phyloP scores from a whole-genome alignment of 1,140 invertebrate genomes.

The Chelonus insularis region DNA sequence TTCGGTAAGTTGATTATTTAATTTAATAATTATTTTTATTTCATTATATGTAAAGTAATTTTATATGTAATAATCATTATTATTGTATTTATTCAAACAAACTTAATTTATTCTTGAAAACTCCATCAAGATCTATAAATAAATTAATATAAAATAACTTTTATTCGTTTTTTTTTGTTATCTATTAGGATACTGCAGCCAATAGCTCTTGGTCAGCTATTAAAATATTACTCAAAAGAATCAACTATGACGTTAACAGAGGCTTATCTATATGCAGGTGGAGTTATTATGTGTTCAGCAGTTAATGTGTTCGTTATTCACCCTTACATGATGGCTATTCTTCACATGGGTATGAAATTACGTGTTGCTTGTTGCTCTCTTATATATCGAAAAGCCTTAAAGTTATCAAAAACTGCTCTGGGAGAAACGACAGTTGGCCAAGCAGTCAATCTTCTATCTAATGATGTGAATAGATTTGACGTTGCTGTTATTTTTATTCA shows the following conservation, averaged over 20 bases:
- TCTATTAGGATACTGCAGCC: constrained; percentile 68
- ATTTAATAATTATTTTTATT: too few species aligned
- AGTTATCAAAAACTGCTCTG: constrained; percentile 68
- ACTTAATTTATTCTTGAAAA: background rate
- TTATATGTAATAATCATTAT: too few species aligned
- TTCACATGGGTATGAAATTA: constrained; percentile 75
- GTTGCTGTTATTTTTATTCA: constrained; percentile 67
- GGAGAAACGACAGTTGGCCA: constrained; percentile 80
- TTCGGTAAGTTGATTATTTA: constrained; percentile 62
- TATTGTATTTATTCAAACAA: background rate
- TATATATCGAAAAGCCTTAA: constrained; percentile 78
- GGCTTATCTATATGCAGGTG: constrained; percentile 71
- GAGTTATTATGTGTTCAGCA: constrained; percentile 68
- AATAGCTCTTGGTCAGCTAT: constrained; percentile 68
- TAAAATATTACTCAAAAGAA: constrained; percentile 67
- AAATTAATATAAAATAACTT: too few species aligned
- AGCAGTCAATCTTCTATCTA: constrained; percentile 86
- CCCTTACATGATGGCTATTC: constrained; percentile 75
- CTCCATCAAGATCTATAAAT: too few species aligned
- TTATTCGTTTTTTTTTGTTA: background rate
- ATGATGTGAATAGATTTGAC: constrained; percentile 78
- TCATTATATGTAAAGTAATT: too few species aligned
- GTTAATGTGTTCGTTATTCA: constrained; percentile 73
- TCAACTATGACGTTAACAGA: constrained; percentile 52
- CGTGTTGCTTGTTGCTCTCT: constrained; percentile 77